These are phyloP conservation scores for Paraescarpia echinospica DNA, from an alignment of 1,140 invertebrate species.

Conservation along the genomic window DNA sequence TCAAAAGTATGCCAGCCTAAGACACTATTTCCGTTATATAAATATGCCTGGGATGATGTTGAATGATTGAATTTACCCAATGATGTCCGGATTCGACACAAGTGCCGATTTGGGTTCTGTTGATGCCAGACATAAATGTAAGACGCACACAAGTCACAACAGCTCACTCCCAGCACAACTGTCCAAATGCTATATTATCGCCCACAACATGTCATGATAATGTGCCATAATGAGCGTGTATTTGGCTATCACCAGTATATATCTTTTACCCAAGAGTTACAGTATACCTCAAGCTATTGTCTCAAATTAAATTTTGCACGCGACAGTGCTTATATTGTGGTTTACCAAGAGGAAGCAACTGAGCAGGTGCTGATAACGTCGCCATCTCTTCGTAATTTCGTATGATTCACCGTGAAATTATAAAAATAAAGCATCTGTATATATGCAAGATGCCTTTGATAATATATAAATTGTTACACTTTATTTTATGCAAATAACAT, in stretches of 20 bases:
- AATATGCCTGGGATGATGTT: too few relatives aligned
- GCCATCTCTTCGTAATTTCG: neutral
- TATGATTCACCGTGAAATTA: neutral
- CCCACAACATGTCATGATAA: neutral
- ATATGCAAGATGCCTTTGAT: neutral
- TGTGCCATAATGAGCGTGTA: neutral
- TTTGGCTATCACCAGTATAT: neutral
- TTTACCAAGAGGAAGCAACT: neutral
- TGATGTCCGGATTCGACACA: too few relatives aligned
- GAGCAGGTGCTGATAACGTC: neutral
- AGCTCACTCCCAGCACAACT: too few relatives aligned
- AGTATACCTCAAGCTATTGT: neutral
- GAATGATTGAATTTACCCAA: too few relatives aligned
- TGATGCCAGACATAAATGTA: too few relatives aligned
- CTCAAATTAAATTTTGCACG: neutral
- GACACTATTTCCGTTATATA: too few relatives aligned
- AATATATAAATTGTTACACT: neutral
- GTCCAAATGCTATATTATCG: neutral
- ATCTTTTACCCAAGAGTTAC: neutral
- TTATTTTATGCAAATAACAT: neutral
- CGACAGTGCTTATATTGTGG: neutral
- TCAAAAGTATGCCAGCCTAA: too few relatives aligned
- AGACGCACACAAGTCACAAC: too few relatives aligned
- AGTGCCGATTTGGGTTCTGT: too few relatives aligned
- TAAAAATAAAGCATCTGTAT: neutral